Evolutionary conservation across 2,797 vertebrate species (phyloP).

Genomic region (Craterocephalus amniculus): DNA sequence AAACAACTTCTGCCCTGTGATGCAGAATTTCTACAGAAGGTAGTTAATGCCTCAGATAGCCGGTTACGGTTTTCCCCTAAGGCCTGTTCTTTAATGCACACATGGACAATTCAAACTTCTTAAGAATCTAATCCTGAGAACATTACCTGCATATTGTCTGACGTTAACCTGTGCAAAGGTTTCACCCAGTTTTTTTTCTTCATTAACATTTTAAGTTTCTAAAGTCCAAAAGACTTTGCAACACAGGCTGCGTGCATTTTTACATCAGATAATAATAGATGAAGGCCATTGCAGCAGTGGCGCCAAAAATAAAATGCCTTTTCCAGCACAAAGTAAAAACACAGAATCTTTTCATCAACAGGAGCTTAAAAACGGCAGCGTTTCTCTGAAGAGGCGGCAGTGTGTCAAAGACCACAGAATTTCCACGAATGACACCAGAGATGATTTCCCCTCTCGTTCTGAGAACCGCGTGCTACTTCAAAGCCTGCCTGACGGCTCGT

Average conservation of each 20-base stretch:
- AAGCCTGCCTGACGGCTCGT: neutral
- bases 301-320: slow-evolving; percentile 42
- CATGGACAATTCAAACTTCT: neutral
- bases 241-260: slow-evolving; percentile 12
- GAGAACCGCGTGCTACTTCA: slow-evolving; percentile 49
- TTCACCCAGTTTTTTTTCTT: neutral
- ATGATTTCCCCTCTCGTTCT: slow-evolving; percentile 62
- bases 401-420: slow-evolving; percentile 24
- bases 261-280: slow-evolving; percentile 28
- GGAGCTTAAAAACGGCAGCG: slow-evolving; percentile 14
- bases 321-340: slow-evolving; percentile 19
- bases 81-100: neutral
- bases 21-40: neutral
- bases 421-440: slow-evolving; percentile 53
- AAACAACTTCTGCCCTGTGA: neutral
- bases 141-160: slow-evolving; percentile 7
- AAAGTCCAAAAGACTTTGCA: neutral
- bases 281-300: slow-evolving; percentile 15
- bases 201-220: neutral
- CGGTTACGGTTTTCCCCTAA: neutral
- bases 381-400: slow-evolving; percentile 52
- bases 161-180: slow-evolving; percentile 2
- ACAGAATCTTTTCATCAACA: slow-evolving; percentile 33
- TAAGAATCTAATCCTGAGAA: slow-evolving; percentile 13
- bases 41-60: too few relatives aligned